Evolutionary conservation across 2,888 invertebrate genomes (phyloP).

Genomic region (Julus scanicus): DNA sequence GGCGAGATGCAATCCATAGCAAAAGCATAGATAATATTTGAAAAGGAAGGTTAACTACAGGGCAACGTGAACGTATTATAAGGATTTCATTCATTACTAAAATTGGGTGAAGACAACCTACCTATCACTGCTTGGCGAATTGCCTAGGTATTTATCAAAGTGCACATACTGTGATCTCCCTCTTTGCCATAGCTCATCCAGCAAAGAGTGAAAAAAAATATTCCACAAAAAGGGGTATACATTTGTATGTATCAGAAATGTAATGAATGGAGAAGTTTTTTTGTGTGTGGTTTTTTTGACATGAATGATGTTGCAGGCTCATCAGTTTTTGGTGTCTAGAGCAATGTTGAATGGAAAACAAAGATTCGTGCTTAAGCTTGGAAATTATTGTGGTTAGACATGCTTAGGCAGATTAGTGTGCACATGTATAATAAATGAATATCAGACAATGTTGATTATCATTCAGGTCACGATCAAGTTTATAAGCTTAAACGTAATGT

Average conservation of each 20-base stretch:
- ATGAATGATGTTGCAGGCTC: too few relatives aligned
- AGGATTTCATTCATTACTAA: not conserved
- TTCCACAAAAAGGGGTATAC: not conserved
- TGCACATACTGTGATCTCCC: not conserved
- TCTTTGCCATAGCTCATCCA: not conserved
- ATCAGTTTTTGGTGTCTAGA: too few relatives aligned
- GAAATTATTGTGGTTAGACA: too few relatives aligned
- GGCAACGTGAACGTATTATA: not conserved
- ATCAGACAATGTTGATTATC: too few relatives aligned
- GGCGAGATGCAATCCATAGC: constrained; percentile 33
- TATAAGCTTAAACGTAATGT: too few relatives aligned
- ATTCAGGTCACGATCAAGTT: too few relatives aligned
- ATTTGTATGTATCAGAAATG: not conserved
- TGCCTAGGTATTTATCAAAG: constrained; percentile 22
- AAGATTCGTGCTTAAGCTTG: too few relatives aligned
- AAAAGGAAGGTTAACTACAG: constrained; percentile 36
- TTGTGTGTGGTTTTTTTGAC: too few relatives aligned
- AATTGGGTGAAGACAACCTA: constrained; percentile 40
- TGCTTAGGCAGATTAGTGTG: too few relatives aligned
- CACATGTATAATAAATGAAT: too few relatives aligned
- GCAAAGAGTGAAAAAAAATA: not conserved
- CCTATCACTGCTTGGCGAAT: constrained; percentile 23
- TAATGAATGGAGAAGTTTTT: too few relatives aligned
- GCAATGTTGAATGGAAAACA: too few relatives aligned
- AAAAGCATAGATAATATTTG: constrained; percentile 30